Base-by-base conservation (phyloP, 2,797 vertebrate species). In the Melanotaenia parkinsoni region DNA sequence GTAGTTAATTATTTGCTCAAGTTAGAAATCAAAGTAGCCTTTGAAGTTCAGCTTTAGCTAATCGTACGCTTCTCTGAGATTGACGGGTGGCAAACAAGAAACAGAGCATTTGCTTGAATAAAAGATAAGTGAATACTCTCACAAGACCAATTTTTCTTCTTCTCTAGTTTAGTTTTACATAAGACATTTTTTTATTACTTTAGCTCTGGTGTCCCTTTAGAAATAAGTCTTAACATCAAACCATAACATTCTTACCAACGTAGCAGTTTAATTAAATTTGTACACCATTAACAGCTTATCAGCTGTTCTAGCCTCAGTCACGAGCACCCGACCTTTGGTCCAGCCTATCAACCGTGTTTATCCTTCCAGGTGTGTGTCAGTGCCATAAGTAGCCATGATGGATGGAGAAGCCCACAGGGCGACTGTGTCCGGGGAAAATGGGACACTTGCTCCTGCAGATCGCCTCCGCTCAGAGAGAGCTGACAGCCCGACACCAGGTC, bases 401-500 rank as follows among this genome's bases (percentile, higher is more conserved):
- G 96, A 96, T 64, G 95, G 93, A 1, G 96, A 95, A 67, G 89
- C 94, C 76, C 93, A 93, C 62, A 95, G 89, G 85, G 91, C 92
- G 80, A 32, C 84, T 51, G 95, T 76, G 63, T 81, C 90, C 20
- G 94, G 94, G 86, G 96, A 97, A 24, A 94, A 95, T 51, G 95
- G 93, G 8, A 90, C 85, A 1, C 86, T 98, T 86, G 92, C 88
- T 0, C 94, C 95, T 0, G 86, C 91, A 50, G 95, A 97, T 59
- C 94, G 83, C 74, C 94, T 95, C 53, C 94, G 92, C 10, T 5
- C 53, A 0, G 95, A 96, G 26, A 91, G 97, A 76, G 95, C 96
- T 0, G 97, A 98, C 43, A 99, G 98, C 86, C 98, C 98, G 57
- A 97, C 95, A 0, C 97, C 97, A 0, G 96, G 96, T 26, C 91